Evolutionary conservation across 35 echinoderm and acorn worm species (phyloP), one percentile per base, ranked within the genome.

Genomic region (Ptychodera flava): DNA sequence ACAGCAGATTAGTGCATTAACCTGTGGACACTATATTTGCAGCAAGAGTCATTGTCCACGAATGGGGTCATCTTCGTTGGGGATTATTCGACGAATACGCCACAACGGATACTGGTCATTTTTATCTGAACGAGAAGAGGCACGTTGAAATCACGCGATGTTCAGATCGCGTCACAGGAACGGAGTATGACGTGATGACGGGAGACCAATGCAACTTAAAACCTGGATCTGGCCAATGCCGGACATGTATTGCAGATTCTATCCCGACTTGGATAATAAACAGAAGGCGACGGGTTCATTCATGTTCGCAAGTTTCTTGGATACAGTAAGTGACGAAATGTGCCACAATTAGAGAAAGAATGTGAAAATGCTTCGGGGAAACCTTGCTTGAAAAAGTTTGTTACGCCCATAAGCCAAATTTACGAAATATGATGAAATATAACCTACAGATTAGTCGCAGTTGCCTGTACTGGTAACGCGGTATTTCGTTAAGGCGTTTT

Each of bases 21-120:
- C 6, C 45, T 64, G 6, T 64, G 6, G 6, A 12, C 6, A 64
- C 45, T 64, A 12, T 12, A 64, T 76, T 77, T 83, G n/a, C 82
- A 83, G 82, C 34, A 30, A 83, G 37, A 83, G 16, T 83, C 0
- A 16, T 83, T 10, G 1, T 83, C 28, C 82, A 83, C 37, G 82
- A 83, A n/a, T 83, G 82, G 82, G 82, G 82, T 35, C 82, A 83
- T 83, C 82, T 83, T 16, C 6, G 82, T 0, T 83, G 82, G 82
- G 82, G 82, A 36, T 35, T 83, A 28, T 83, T 83, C 37, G 82
- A 83, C 35, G 82, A 83, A 30, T 83, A 83, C 29, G 37, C 82
- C 1, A 83, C 82, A 83, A 22, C 6, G 45, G 22, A 64, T 64
- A 22, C 6, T 22, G 22, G 22, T 12, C 45, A 64, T 64, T 64